A percentile compares a stretch with the other conserved stretches of the same genome.
These are phyloP conservation scores for Caenorhabditis parvicauda DNA, from an alignment of 2,888 invertebrate species.

Conservation along the genomic window DNA sequence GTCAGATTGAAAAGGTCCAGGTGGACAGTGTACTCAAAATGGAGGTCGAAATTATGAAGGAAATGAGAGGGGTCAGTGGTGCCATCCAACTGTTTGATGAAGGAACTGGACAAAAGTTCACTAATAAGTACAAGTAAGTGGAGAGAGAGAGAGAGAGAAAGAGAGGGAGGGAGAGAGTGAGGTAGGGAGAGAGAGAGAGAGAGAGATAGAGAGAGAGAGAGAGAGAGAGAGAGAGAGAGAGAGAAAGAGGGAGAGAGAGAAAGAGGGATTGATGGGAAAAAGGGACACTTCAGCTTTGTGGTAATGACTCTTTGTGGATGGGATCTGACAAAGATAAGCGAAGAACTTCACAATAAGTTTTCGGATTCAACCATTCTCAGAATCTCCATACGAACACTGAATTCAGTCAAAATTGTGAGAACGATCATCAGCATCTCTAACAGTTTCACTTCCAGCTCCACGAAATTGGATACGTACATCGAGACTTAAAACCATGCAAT, in stretches of 20 bases:
- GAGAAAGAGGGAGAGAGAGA: too few species aligned
- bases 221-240: too few species aligned
- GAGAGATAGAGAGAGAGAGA: too few species aligned
- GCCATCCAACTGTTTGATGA: constrained; percentile 16
- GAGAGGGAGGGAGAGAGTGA: too few species aligned
- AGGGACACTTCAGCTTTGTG: constrained; percentile 9
- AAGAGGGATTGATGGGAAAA: too few species aligned
- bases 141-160: too few species aligned
- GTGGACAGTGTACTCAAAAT: constrained; percentile 17
- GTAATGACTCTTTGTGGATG: constrained; percentile 29
- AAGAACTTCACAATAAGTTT: constrained; percentile 9
- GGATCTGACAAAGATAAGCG: constrained; percentile 18
- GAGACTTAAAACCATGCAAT: constrained; percentile 32
- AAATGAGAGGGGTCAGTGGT: neutral
- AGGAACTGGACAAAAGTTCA: neutral
- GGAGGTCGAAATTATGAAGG: constrained; percentile 19
- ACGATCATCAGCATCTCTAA: neutral
- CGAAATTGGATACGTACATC: constrained; percentile 24
- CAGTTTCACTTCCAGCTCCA: constrained; percentile 13
- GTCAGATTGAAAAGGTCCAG: constrained; percentile 10
- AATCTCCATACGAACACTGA: constrained; percentile 17
- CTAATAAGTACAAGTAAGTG: neutral
- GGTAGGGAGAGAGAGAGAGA: too few species aligned
- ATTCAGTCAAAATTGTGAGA: constrained; percentile 21
- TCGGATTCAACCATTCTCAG: constrained; percentile 25